phyloP scores from a whole-genome alignment of 2,113 vertebrate genomes.

The Austrofundulus limnaeus region DNA sequence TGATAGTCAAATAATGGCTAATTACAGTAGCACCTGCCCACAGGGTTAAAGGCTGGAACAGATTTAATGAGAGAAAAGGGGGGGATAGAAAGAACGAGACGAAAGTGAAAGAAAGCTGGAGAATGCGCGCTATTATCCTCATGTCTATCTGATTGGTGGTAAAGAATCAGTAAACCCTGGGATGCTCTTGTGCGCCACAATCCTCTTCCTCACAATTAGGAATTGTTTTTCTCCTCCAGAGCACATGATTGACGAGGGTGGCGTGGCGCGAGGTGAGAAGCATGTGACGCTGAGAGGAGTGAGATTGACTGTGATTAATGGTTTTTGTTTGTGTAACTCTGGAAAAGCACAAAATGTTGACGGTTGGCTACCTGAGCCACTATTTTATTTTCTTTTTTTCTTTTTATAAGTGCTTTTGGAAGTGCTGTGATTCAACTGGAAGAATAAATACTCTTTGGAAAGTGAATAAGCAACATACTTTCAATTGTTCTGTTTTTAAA shows the following conservation, averaged over 20 bases:
- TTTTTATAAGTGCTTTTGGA: not conserved
- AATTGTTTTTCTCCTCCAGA: constrained; percentile 64
- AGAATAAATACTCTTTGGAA: not conserved
- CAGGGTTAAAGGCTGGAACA: constrained; percentile 88
- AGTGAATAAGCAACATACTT: not conserved
- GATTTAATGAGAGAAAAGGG: constrained; percentile 83
- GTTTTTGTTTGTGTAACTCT: constrained; percentile 66
- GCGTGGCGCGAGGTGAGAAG: constrained; percentile 28
- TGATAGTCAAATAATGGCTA: constrained; percentile 99
- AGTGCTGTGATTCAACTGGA: not conserved
- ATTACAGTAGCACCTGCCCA: constrained; percentile 99
- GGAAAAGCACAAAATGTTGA: constrained; percentile 22
- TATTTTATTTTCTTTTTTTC: constrained; percentile 3
- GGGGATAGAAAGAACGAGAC: constrained; percentile 46
- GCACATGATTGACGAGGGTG: constrained; percentile 68
- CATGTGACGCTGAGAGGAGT: constrained; percentile 16
- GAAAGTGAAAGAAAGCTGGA: constrained; percentile 52
- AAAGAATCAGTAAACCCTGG: constrained; percentile 65
- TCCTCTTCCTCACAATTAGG: constrained; percentile 62
- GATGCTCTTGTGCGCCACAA: constrained; percentile 66
- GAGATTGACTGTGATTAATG: constrained; percentile 62
- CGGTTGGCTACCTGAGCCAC: constrained; percentile 21
- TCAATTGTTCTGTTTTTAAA: not conserved
- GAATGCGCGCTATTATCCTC: constrained; percentile 77
- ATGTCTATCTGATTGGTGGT: constrained; percentile 71